phyloP scores from a whole-genome alignment of 2,797 vertebrate species.

The Falco novaeseelandiae region DNA sequence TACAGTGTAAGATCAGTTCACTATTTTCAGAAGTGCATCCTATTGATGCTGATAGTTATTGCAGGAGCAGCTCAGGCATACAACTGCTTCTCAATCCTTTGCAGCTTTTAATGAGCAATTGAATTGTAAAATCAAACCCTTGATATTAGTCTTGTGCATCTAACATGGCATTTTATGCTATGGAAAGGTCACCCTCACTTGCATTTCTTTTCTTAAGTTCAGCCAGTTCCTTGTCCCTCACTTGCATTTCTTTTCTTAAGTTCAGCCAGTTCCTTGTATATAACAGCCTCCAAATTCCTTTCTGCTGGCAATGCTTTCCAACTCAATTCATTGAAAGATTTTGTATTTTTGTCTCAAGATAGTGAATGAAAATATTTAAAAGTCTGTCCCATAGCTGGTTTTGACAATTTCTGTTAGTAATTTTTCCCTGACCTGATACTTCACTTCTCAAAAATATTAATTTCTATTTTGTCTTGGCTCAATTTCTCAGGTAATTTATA shows the following conservation, averaged over 20 bases:
- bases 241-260: not conserved
- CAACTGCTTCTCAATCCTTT: not conserved
- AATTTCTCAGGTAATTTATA: not conserved
- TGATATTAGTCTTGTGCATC: not conserved
- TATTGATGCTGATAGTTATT: not conserved
- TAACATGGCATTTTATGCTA: fast-evolving
- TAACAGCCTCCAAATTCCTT: not conserved
- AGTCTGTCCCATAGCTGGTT: not conserved
- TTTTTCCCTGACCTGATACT: not conserved
- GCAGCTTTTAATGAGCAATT: not conserved
- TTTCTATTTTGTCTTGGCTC: not conserved
- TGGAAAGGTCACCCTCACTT: not conserved
- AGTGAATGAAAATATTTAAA: not conserved
- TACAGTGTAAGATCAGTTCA: fast-evolving
- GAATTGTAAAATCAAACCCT: not conserved
- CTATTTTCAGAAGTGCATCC: not conserved
- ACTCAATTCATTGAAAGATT: not conserved
- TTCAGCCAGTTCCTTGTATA: not conserved
- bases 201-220: not conserved
- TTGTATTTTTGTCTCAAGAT: not conserved
- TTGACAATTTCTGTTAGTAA: not conserved
- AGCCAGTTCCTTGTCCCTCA: not conserved
- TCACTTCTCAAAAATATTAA: not conserved
- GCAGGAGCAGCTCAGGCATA: not conserved
- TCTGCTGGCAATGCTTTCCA: not conserved